Evolutionary conservation across 2,888 invertebrate species (phyloP), one percentile per base, ranked within the genome.

Genomic region (Cantharis rufa): DNA sequence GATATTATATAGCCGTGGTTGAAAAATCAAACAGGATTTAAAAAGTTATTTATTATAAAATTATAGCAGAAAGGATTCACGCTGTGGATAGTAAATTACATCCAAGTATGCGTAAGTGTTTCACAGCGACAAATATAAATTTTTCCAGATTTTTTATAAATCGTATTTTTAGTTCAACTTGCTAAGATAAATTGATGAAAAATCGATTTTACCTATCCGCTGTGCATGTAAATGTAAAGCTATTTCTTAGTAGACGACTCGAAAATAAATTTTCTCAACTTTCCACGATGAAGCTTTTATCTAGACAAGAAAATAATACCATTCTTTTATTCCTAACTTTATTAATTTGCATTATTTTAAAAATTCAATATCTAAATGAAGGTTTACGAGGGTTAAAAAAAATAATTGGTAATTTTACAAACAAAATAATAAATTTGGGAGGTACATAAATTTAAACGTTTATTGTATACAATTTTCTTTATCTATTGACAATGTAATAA

Each of bases 141-240:
- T 64, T 32, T 66, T 66, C 48, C 7, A 32, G 13, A 69, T 70
- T 74, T 62, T 70, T 16, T 76, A 72, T 76, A 76, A 76, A 71
- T 72, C 72, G 63, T 69, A 72, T 76, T 76, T 69, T 76, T 48
- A 15, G 62, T 62, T 21, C 73, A 68, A 72, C 63, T 64, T 32
- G 16, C 27, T 16, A 72, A 76, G 75, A 76, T 76, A 76, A 76
- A 77, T 77, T 77, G 77, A 24, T 21, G 27, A 71, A 77, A 69
- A 69, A 74, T 74, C 74, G 77, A 74, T 68, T 62, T 69, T 64
- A 68, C 71, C 71, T 71, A 77, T 77, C 70, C 74, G 77, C 69
- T 74, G 69, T 71, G 74, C 77, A 74, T 77, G 74, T 71, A 77
- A 74, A 77, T 77, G 68, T 32, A 71, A 48, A 48, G 48, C 48